Conservation (phyloP, 2,797 vertebrate genomes). For the Heliangelus exortis region DNA sequence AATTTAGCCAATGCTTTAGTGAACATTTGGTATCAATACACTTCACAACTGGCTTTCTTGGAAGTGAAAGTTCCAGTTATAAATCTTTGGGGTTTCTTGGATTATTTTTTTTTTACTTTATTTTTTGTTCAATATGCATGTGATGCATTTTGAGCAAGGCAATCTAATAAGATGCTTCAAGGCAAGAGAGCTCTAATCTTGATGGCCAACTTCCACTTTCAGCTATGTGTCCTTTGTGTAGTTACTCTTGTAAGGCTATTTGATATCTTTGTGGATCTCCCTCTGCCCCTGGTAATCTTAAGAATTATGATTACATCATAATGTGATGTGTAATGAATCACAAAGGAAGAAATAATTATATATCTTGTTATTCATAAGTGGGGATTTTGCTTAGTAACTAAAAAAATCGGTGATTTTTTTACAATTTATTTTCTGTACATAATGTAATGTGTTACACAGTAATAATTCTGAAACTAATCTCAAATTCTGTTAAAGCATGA, state of each 20-base stretch:
- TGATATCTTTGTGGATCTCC: background rate
- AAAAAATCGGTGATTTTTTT: background rate
- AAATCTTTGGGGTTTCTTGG: slow-evolving; percentile 5
- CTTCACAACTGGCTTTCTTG: slow-evolving; percentile 53
- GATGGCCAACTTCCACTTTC: background rate
- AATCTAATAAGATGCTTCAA: slow-evolving; percentile 14
- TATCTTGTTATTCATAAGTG: background rate
- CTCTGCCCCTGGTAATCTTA: background rate
- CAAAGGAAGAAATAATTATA: background rate
- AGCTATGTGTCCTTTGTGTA: background rate
- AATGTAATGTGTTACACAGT: slow-evolving; percentile 20
- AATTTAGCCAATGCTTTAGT: background rate
- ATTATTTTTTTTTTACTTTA: too few species aligned
- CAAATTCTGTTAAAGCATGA: slow-evolving; percentile 27
- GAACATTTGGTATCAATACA: background rate
- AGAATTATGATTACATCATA: background rate
- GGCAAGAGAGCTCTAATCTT: background rate
- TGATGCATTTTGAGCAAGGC: slow-evolving; percentile 7
- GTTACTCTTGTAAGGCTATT: background rate
- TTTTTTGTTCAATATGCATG: background rate
- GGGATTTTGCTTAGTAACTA: background rate
- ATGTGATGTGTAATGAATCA: background rate
- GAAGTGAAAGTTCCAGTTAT: slow-evolving; percentile 54
- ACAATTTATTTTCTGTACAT: background rate
- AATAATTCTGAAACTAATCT: slow-evolving; percentile 40